phyloP scores from a whole-genome alignment of 2,888 invertebrate species.

The Carabus problematicus region DNA sequence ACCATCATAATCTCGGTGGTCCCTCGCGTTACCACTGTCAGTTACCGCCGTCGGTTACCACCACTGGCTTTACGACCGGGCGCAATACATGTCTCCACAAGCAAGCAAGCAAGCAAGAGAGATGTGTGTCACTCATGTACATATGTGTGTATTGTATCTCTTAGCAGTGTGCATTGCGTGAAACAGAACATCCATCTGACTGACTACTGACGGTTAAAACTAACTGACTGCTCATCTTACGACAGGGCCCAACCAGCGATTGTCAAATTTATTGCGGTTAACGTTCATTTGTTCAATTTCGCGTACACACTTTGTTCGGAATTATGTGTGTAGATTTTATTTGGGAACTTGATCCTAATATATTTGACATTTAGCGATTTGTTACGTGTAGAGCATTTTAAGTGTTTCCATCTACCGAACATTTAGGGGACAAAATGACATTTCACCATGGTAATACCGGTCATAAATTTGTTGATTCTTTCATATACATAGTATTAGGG shows the following conservation, averaged over 20 bases:
- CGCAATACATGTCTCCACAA: not conserved
- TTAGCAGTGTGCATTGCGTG: too few relatives aligned
- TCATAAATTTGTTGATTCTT: too few relatives aligned
- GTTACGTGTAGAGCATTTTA: too few relatives aligned
- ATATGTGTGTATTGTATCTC: slow-evolving; percentile 5
- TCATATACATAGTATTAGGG: too few relatives aligned
- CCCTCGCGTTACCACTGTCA: not conserved
- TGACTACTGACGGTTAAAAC: not conserved
- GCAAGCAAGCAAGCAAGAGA: slow-evolving; percentile 13
- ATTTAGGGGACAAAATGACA: too few relatives aligned
- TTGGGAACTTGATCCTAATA: too few relatives aligned
- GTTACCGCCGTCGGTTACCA: too few relatives aligned
- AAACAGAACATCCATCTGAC: too few relatives aligned
- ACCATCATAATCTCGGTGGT: slow-evolving; percentile 27
- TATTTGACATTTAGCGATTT: too few relatives aligned
- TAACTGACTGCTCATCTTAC: not conserved
- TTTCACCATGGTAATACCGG: too few relatives aligned
- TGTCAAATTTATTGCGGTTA: slow-evolving; percentile 34
- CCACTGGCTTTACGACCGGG: slow-evolving; percentile 22
- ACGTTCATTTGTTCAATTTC: slow-evolving; percentile 31
- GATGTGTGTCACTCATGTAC: slow-evolving; percentile 28
- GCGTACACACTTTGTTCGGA: not conserved
- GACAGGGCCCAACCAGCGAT: not conserved
- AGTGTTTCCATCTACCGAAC: too few relatives aligned
- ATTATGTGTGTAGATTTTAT: slow-evolving; percentile 12